phyloP scores from a whole-genome alignment of 1,140 invertebrate species.

The Pantala flavescens region DNA sequence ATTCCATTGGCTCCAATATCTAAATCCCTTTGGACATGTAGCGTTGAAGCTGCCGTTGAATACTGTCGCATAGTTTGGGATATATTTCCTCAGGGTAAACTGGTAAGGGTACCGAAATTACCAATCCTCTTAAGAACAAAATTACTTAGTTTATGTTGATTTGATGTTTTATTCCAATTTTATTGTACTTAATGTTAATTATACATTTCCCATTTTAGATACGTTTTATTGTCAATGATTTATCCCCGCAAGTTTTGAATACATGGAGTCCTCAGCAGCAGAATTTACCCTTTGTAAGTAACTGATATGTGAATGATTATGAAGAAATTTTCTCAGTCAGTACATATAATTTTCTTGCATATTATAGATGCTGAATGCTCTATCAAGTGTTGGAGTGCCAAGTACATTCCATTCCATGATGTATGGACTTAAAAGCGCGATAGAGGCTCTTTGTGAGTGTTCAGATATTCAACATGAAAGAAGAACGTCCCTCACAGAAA shows the following conservation, averaged over 20 bases:
- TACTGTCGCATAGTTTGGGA: slow-evolving; percentile 96
- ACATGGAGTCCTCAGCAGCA: slow-evolving; percentile 70
- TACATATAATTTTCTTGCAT: neutral
- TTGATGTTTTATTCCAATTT: slow-evolving; percentile 19
- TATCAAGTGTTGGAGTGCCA: slow-evolving; percentile 25
- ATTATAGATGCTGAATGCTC: slow-evolving; percentile 17
- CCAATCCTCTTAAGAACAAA: slow-evolving; percentile 17
- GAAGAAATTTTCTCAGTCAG: neutral
- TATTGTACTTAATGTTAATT: slow-evolving; percentile 15
- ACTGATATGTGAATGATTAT: neutral
- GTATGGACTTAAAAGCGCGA: slow-evolving; percentile 74
- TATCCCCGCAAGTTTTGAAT: slow-evolving; percentile 65
- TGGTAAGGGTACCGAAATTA: slow-evolving; percentile 44
- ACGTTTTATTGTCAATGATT: slow-evolving; percentile 73
- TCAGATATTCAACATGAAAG: slow-evolving; percentile 58
- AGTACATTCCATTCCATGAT: slow-evolving; percentile 45
- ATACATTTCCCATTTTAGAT: slow-evolving; percentile 44
- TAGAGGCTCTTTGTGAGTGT: slow-evolving; percentile 72
- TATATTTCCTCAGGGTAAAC: slow-evolving; percentile 76
- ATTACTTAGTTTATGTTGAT: slow-evolving; percentile 14
- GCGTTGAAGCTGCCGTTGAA: slow-evolving; percentile 86
- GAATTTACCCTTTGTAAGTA: slow-evolving; percentile 65
- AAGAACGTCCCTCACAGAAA: slow-evolving; percentile 44
- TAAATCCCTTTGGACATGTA: slow-evolving; percentile 91
- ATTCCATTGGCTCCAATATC: slow-evolving; percentile 67